A percentile compares a stretch with the other conserved stretches of the same genome.
Evolutionary conservation across 2,797 vertebrate genomes (phyloP).

Genomic region (Uromys caudimaculatus): DNA sequence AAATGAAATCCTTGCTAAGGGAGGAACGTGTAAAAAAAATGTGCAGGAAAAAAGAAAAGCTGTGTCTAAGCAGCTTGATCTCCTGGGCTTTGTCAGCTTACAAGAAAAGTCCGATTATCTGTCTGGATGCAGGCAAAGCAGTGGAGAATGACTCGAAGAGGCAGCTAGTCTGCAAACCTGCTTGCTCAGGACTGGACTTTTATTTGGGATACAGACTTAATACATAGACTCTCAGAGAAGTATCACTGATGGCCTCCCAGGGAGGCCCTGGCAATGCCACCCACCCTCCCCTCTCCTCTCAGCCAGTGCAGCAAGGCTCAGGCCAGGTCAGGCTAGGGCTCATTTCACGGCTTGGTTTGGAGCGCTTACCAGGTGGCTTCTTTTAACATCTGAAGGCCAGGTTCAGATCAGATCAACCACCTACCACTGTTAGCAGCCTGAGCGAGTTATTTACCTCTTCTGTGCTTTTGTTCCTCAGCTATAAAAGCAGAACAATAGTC

Average conservation of each 20-base stretch:
- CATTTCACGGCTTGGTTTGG: neutral
- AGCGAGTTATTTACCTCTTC: slow-evolving; percentile 59
- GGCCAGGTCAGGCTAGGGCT: neutral
- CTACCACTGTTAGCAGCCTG: neutral
- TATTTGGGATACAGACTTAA: neutral
- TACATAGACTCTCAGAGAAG: neutral
- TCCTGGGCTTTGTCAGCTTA: slow-evolving; percentile 38
- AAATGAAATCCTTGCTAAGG: slow-evolving; percentile 50
- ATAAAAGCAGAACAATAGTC: slow-evolving; percentile 55
- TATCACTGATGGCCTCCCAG: neutral
- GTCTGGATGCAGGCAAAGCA: neutral
- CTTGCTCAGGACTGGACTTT: slow-evolving; percentile 25
- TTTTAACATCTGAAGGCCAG: neutral
- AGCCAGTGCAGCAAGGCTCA: neutral
- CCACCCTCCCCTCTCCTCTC: neutral
- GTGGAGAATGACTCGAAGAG: neutral
- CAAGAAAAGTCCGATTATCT: slow-evolving; percentile 47
- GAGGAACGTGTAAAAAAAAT: slow-evolving; percentile 8
- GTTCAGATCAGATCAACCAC: slow-evolving; percentile 56
- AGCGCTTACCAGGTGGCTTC: neutral
- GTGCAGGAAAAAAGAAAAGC: slow-evolving; percentile 6
- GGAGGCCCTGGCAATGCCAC: neutral
- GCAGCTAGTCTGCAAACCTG: neutral
- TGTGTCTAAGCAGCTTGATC: slow-evolving; percentile 55
- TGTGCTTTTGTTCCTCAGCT: slow-evolving; percentile 57